Base-by-base conservation (phyloP, 2,797 vertebrate species). In the Otus scops region DNA sequence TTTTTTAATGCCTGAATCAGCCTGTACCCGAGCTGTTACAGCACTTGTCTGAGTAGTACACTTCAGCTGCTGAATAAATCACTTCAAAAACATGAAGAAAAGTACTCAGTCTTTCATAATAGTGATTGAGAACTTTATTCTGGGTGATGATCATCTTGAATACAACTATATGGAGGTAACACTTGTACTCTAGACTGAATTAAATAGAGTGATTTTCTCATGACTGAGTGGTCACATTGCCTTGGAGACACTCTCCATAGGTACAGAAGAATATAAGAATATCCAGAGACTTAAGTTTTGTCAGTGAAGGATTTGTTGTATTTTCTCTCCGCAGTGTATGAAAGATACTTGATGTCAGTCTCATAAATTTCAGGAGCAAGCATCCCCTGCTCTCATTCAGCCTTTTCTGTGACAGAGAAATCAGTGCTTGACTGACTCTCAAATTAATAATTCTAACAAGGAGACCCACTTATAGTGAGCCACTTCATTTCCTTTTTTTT, bases 311-410 rank as follows among this genome's bases (percentile, higher is more conserved):
- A 95, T 91, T 43, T 64, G 86, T 77, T 75, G 84, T 68, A 56
- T 82, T 96, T 96, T 87, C 69, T 92, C 91, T 85, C 38, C 64
- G 90, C 79, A 9, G 59, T 8, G 50, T n/a, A 23, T 90, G 92
- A 95, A 90, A 92, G 79, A 85, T 80, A 69, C 14, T 87, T 77
- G 53, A 22, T 77, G 80, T 34, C 76, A 56, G 67, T 70, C 88
- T 97, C 93, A 91, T 93, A 95, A 95, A 95, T 96, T 95, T 92
- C 41, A 68, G 90, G 89, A 92, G 84, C 78, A 78, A 85, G 94
- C 85, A 83, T 70, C 71, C 75, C 80, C 80, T 89, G 89, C 83
- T 94, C 74, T 84, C 43, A 38, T 45, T 88, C 88, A 88, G 11
- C 94, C 85, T 89, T 59, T 87, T 79, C 78, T 64, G 63, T 34